These are phyloP conservation scores for Aphaenogaster ashmeadi DNA, from an alignment of 1,140 invertebrate species.

Conservation along the genomic window DNA sequence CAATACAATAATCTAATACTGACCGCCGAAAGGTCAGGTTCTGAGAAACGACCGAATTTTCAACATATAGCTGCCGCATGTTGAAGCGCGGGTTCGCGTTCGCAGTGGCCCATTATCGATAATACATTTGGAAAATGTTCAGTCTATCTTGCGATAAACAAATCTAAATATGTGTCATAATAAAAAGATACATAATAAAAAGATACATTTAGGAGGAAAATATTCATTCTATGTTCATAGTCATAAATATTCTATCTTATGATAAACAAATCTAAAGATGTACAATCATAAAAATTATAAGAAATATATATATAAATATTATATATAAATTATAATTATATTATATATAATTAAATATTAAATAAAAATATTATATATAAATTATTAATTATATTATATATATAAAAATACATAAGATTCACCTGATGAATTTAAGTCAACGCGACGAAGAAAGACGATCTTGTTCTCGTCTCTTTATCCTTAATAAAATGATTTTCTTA, in stretches of 20 bases:
- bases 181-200: neutral
- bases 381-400: neutral
- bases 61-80: neutral
- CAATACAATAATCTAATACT: conserved; percentile 25
- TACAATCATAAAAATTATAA: too few species aligned
- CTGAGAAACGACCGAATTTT: conserved; percentile 10
- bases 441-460: neutral
- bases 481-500: conserved; percentile 23
- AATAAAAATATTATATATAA: neutral
- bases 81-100: neutral
- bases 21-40: conserved; percentile 18
- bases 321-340: too few species aligned
- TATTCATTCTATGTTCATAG: too few species aligned
- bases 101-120: neutral
- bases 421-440: neutral
- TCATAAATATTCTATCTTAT: too few species aligned
- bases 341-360: neutral
- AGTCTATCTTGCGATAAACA: neutral
- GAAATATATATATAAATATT: too few species aligned
- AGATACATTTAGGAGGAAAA: too few species aligned
- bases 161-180: neutral
- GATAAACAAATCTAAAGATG: too few species aligned
- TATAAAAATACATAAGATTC: too few species aligned
- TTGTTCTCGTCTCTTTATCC: neutral
- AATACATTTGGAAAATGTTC: conserved; percentile 1